Conservation (phyloP, 2,113 vertebrate genomes). For the Gopherus evgoodei region DNA sequence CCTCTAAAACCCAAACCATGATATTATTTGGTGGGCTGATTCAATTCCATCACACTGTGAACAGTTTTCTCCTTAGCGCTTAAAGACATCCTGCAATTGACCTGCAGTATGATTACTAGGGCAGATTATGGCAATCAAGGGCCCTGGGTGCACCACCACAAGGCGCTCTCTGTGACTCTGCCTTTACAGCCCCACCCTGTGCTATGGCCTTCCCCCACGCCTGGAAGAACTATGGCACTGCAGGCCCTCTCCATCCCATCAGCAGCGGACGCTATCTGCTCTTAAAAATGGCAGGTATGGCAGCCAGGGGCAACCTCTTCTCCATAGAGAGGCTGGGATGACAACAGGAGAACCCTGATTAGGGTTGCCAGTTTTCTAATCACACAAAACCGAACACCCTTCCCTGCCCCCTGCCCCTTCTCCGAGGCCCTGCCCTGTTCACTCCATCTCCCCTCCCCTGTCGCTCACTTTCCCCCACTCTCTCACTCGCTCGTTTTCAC, state of each 20-base stretch:
- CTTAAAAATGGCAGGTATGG: fast-evolving
- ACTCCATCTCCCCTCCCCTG: too few species aligned
- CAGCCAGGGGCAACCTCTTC: not conserved
- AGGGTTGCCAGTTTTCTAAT: too few species aligned
- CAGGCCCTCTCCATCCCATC: not conserved
- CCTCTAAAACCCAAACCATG: not conserved
- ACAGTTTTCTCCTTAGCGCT: not conserved
- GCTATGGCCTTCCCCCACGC: not conserved
- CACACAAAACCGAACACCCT: too few species aligned
- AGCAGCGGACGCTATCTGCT: not conserved
- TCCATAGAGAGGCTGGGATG: not conserved
- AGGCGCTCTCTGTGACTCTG: not conserved
- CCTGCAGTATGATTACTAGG: not conserved
- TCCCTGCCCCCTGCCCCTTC: too few species aligned
- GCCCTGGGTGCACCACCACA: not conserved
- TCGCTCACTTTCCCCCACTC: too few species aligned
- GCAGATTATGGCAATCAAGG: not conserved
- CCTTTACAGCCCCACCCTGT: not conserved
- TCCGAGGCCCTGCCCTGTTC: too few species aligned
- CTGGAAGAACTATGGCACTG: not conserved
- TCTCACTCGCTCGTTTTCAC: too few species aligned
- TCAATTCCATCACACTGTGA: fast-evolving
- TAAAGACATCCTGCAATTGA: not conserved
- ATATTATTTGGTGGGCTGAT: fast-evolving
- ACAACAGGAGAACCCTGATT: not conserved